Conservation (phyloP, 2,797 vertebrate species). For the Notoglanidium macrostoma region DNA sequence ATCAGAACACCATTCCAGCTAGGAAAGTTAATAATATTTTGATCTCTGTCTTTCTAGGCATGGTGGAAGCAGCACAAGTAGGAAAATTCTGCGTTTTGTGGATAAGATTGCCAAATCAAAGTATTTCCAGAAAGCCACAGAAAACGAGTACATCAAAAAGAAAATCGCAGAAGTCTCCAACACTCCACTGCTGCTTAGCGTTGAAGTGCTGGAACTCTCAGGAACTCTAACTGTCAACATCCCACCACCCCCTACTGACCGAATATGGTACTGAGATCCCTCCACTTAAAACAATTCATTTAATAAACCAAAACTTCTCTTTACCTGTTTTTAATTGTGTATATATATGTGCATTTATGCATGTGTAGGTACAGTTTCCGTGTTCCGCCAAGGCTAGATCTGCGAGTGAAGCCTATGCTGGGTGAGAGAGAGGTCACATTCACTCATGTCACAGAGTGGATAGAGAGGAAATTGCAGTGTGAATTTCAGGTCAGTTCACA, state of each 20-base stretch:
- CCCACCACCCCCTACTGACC: slow-evolving; percentile 85
- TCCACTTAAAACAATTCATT: not conserved
- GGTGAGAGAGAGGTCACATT: slow-evolving; percentile 87
- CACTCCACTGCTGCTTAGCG: slow-evolving; percentile 82
- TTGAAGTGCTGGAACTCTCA: slow-evolving; percentile 71
- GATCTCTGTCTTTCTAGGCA: slow-evolving; percentile 63
- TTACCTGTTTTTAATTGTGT: not conserved
- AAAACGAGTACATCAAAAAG: slow-evolving; percentile 89
- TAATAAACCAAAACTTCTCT: not conserved
- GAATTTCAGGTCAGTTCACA: slow-evolving; percentile 82
- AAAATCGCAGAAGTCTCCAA: slow-evolving; percentile 89
- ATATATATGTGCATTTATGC: slow-evolving; percentile 13
- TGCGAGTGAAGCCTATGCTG: slow-evolving; percentile 82
- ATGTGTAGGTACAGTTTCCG: slow-evolving; percentile 81
- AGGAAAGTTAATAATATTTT: not conserved
- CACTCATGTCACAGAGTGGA: slow-evolving; percentile 87
- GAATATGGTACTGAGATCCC: slow-evolving; percentile 80
- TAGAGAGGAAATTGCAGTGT: slow-evolving; percentile 84
- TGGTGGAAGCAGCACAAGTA: slow-evolving; percentile 75
- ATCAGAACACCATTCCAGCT: not conserved
- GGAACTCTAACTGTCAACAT: slow-evolving; percentile 84
- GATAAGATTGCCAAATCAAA: slow-evolving; percentile 88
- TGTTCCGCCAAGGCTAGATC: slow-evolving; percentile 81
- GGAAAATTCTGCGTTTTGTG: slow-evolving; percentile 83
- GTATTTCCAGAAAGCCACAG: slow-evolving; percentile 88